These are phyloP conservation scores for Actinia equina DNA, from an alignment of 64 coral and sea anemone genomes.

Conservation along the genomic window DNA sequence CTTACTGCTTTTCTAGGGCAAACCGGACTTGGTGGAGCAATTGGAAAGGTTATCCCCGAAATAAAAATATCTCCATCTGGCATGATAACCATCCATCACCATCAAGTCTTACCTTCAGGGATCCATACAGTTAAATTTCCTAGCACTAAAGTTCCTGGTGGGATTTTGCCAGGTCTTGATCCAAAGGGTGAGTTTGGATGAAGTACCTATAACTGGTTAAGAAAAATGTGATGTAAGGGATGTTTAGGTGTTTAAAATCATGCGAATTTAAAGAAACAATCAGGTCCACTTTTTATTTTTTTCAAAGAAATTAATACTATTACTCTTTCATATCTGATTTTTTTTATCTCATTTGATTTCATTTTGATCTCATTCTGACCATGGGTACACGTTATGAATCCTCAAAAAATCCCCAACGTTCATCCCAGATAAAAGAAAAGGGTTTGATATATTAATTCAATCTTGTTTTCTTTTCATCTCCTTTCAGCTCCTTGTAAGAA, in stretches of 20 bases:
- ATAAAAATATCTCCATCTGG: slow-evolving; percentile 17
- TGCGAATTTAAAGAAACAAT: too few relatives aligned
- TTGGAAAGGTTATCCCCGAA: slow-evolving; percentile 15
- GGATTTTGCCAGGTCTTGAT: slow-evolving; percentile 11
- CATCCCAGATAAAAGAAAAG: too few relatives aligned
- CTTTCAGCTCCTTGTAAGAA: slow-evolving; percentile 37
- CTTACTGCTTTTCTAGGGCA: slow-evolving; percentile 9
- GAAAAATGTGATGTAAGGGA: too few relatives aligned
- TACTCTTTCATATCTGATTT: too few relatives aligned
- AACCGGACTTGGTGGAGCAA: not conserved
- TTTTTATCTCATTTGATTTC: too few relatives aligned
- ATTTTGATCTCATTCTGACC: too few relatives aligned
- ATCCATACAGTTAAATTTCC: not conserved
- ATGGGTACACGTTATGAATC: too few relatives aligned
- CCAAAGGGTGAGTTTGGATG: slow-evolving; percentile 3
- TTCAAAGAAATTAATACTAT: not conserved
- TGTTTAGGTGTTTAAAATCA: too few relatives aligned
- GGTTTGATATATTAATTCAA: not conserved
- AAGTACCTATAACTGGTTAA: too few relatives aligned
- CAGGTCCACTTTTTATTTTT: too few relatives aligned
- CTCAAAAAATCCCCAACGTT: too few relatives aligned
- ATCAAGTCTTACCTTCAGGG: not conserved
- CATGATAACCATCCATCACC: slow-evolving; percentile 13
- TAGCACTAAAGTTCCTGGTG: not conserved
- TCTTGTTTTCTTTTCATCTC: not conserved